phyloP scores from a whole-genome alignment of 2,113 vertebrate species.

The Stictonetta naevosa region DNA sequence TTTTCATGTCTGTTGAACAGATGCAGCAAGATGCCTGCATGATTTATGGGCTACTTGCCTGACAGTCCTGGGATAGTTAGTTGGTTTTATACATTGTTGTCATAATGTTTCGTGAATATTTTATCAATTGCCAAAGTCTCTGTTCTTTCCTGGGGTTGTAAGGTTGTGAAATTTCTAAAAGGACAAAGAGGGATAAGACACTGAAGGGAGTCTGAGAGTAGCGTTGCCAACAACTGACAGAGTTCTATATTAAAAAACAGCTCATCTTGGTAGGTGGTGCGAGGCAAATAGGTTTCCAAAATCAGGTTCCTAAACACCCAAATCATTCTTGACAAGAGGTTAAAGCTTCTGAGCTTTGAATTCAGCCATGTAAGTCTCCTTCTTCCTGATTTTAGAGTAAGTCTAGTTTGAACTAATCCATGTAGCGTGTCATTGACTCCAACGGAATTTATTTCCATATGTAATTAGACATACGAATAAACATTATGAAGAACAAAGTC shows the following conservation, averaged over 20 bases:
- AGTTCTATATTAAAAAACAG: constrained; percentile 18
- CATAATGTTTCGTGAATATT: constrained; percentile 12
- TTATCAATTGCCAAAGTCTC: constrained; percentile 54
- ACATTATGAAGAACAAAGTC: accelerated
- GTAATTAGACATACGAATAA: not conserved
- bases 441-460: not conserved
- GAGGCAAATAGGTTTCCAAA: constrained; percentile 28
- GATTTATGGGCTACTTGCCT: constrained; percentile 63
- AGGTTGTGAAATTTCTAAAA: not conserved
- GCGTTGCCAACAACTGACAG: not conserved
- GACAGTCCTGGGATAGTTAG: constrained; percentile 17
- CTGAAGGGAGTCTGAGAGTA: not conserved
- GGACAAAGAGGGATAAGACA: not conserved
- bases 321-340: not conserved
- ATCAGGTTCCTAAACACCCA: not conserved
- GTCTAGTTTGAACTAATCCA: not conserved
- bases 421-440: not conserved
- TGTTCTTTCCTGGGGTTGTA: constrained; percentile 20
- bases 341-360: constrained; percentile 21
- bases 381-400: not conserved
- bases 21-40: not conserved
- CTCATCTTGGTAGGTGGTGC: not conserved
- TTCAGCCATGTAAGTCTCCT: not conserved
- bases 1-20: constrained; percentile 47
- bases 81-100: constrained; percentile 10